Conservation (phyloP, 2,888 invertebrate genomes). For the Leptopilina syphax region DNA sequence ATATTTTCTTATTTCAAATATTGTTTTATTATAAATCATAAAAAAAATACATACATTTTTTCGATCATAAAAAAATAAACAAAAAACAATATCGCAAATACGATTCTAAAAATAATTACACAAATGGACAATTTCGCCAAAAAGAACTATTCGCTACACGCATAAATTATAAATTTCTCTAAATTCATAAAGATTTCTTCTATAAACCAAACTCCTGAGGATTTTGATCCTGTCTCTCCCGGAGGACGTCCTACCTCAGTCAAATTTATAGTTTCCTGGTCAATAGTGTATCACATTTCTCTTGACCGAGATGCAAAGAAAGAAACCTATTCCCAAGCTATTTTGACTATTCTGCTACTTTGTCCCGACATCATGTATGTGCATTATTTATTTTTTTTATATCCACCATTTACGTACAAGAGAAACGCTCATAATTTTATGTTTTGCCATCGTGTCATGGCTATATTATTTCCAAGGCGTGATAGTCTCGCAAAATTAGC, state of each 20-base stretch:
- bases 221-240: not conserved
- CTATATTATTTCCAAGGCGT: constrained; percentile 24
- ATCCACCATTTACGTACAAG: not conserved
- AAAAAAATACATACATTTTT: no score
- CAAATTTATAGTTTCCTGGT: constrained; percentile 69
- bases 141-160: no score
- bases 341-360: no score
- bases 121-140: no score
- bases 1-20: no score
- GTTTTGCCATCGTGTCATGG: constrained; percentile 15
- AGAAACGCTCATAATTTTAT: constrained; percentile 54
- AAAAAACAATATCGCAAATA: no score
- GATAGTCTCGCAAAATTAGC: constrained; percentile 70
- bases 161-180: no score
- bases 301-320: constrained; percentile 68
- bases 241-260: no score
- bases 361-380: not conserved
- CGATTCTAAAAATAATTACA: no score
- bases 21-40: no score
- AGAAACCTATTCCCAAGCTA: not conserved
- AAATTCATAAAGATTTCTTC: not conserved
- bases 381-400: not conserved
- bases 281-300: constrained; percentile 75
- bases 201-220: constrained; percentile 1
- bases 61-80: no score